These are phyloP conservation scores for Globodera ellingtonae DNA, from an alignment of 1,140 invertebrate species.

Conservation along the genomic window DNA sequence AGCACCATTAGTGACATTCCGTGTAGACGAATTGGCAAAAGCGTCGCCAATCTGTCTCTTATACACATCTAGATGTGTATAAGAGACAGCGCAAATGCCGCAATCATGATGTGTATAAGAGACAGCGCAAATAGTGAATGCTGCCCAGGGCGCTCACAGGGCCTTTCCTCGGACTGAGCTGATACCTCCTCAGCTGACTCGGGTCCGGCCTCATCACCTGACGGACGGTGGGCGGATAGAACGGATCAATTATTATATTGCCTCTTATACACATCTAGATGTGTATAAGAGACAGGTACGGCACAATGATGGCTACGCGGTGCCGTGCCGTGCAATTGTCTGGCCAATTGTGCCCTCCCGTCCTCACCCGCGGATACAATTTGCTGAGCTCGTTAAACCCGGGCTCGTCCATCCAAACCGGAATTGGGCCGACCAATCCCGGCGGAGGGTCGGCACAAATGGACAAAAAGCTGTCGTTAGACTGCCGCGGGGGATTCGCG, in stretches of 20 bases:
- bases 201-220: background rate
- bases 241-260: background rate
- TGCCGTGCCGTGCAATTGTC: slow-evolving; percentile 52
- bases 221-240: background rate
- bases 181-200: background rate
- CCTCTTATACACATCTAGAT: too few relatives aligned
- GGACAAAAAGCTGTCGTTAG: background rate
- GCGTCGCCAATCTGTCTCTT: too few relatives aligned
- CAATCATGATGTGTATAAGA: too few relatives aligned
- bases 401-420: slow-evolving; percentile 60
- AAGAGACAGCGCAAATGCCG: too few relatives aligned
- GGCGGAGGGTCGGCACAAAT: slow-evolving; percentile 40
- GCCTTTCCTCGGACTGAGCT: background rate
- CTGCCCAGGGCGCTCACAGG: background rate
- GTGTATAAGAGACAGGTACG: too few relatives aligned
- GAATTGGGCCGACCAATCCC: slow-evolving; percentile 52
- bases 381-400: slow-evolving; percentile 43
- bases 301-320: slow-evolving; percentile 58
- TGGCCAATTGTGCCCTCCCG: slow-evolving; percentile 60
- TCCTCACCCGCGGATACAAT: slow-evolving; percentile 55
- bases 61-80: too few relatives aligned
- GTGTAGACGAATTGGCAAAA: background rate
- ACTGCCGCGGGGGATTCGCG: background rate
- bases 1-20: background rate
- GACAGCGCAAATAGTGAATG: too few relatives aligned